A percentile compares a stretch with the other conserved stretches of the same genome.
These are phyloP conservation scores for Oophaga pumilio DNA, from an alignment of 2,113 vertebrate genomes.

Conservation along the genomic window DNA sequence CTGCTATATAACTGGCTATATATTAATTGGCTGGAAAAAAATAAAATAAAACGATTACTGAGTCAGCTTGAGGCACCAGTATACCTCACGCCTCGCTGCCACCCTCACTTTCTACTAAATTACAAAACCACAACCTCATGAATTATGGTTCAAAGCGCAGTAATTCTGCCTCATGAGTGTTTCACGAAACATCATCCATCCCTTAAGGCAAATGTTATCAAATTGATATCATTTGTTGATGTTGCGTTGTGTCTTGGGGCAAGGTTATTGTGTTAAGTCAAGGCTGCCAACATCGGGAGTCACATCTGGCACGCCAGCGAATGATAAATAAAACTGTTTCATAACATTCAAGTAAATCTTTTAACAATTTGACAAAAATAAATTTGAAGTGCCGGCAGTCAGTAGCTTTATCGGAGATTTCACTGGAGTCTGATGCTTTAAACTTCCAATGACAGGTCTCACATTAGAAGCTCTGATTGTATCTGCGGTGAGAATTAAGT, in stretches of 20 bases:
- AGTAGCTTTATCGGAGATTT: conserved; percentile 1
- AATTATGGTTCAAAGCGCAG: not conserved
- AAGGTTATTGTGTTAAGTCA: conserved; percentile 14
- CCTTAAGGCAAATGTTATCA: not conserved
- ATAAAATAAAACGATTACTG: not conserved
- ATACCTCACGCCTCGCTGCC: not conserved
- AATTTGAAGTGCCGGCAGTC: not conserved
- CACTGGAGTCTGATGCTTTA: conserved; percentile 15
- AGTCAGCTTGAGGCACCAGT: not conserved
- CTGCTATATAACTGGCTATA: too few relatives aligned
- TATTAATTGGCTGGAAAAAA: too few relatives aligned
- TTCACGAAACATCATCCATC: not conserved
- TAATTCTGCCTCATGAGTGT: not conserved
- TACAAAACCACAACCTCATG: not conserved
- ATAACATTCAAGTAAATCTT: conserved; percentile 17
- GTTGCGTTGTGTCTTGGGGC: not conserved
- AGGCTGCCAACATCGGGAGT: not conserved
- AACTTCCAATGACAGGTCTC: conserved; percentile 23
- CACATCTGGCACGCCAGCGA: conserved; percentile 8
- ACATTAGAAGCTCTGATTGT: conserved; percentile 34
- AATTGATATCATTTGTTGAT: not conserved
- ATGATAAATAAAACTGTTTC: not conserved
- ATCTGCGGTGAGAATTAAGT: conserved; percentile 43
- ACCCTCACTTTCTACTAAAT: not conserved
- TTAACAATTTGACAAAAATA: conserved; percentile 8